These are phyloP conservation scores for Hylaea fasciaria DNA, from an alignment of 2,888 invertebrate genomes.

Conservation along the genomic window DNA sequence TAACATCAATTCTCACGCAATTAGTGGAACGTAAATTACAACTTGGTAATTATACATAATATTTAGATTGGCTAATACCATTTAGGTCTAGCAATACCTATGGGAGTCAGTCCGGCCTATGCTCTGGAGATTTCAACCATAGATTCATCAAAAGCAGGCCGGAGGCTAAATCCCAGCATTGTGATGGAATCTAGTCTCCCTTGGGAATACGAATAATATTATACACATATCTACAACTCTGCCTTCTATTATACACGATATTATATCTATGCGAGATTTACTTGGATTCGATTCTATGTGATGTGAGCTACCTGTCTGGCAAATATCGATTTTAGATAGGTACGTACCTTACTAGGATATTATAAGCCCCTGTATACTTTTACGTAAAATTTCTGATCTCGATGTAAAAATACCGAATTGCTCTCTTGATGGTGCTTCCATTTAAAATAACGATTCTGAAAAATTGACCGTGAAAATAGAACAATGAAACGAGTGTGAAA, in stretches of 20 bases:
- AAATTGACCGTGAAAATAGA: no score
- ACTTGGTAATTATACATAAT: conserved; percentile 15
- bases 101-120: conserved; percentile 50
- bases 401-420: no score
- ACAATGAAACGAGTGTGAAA: background rate
- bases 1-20: background rate
- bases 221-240: conserved; percentile 3
- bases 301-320: background rate
- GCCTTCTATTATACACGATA: background rate
- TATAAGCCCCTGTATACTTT: no score
- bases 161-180: conserved; percentile 34
- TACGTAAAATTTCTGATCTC: background rate
- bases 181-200: conserved; percentile 32
- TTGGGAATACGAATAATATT: conserved; percentile 4
- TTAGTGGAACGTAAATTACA: background rate
- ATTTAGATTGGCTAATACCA: conserved; percentile 33
- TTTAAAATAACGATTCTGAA: no score
- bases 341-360: no score
- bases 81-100: conserved; percentile 29
- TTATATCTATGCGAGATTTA: no score
- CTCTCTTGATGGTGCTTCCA: no score
- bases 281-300: background rate
- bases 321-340: no score
- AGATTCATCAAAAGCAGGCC: conserved; percentile 64
- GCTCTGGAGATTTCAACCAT: conserved; percentile 56